These are phyloP conservation scores for Acromyrmex heyeri DNA, from an alignment of 1,140 invertebrate species.

Conservation along the genomic window DNA sequence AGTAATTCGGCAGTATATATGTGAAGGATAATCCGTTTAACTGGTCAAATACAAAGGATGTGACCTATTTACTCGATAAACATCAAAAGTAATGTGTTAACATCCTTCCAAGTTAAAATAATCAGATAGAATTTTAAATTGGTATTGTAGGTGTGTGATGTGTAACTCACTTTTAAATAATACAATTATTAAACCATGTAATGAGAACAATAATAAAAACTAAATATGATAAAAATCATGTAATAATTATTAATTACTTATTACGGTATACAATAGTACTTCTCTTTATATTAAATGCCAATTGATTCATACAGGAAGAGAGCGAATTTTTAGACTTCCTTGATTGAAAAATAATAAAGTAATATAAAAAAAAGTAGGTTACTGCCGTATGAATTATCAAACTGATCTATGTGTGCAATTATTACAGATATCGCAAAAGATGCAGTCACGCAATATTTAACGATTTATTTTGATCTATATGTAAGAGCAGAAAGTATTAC, in stretches of 20 bases:
- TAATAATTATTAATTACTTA: too few species aligned
- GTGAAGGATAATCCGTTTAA: constrained; percentile 30
- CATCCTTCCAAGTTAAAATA: background rate
- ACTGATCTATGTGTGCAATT: background rate
- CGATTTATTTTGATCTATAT: constrained; percentile 23
- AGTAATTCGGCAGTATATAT: background rate
- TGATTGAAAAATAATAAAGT: constrained; percentile 1
- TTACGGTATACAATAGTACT: background rate
- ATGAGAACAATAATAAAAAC: background rate
- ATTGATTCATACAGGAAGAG: background rate
- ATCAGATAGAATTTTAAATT: background rate
- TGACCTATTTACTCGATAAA: constrained; percentile 20
- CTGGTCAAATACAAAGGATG: constrained; percentile 6
- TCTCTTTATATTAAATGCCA: background rate
- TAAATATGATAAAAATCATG: background rate
- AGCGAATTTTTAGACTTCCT: background rate
- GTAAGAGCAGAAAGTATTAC: constrained; percentile 4
- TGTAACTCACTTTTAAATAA: background rate
- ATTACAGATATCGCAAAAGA: background rate
- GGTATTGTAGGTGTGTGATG: too few species aligned
- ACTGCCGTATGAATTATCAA: background rate
- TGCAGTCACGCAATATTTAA: constrained; percentile 52
- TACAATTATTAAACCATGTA: background rate
- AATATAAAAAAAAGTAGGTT: constrained; percentile 1
- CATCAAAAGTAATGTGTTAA: background rate